Percentiles rank a stretch among this genome's conserved stretches.
Conservation (phyloP, 2,888 invertebrate species). For the Lasiommata megera region DNA sequence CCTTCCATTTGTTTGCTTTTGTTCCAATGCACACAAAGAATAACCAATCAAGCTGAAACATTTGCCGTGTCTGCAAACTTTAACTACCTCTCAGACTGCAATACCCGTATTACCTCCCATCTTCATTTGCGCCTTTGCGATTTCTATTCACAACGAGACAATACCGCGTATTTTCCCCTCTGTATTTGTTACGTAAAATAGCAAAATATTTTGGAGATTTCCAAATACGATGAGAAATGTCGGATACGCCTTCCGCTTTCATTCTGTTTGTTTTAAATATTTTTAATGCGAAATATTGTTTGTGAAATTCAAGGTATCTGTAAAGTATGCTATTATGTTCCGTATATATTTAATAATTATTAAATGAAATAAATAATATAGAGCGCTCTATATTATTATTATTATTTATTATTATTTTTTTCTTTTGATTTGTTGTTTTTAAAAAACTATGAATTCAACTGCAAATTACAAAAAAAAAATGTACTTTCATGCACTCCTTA, state of each 20-base stretch:
- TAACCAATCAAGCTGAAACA: constrained; percentile 28
- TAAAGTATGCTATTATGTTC: too few relatives aligned
- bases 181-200: constrained; percentile 14
- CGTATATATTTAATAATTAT: too few relatives aligned
- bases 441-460: too few relatives aligned
- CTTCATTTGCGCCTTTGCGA: constrained; percentile 25
- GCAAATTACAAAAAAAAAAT: too few relatives aligned
- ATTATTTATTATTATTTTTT: too few relatives aligned
- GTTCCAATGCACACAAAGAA: constrained; percentile 14
- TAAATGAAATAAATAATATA: too few relatives aligned
- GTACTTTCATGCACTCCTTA: too few relatives aligned
- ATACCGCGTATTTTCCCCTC: constrained; percentile 11
- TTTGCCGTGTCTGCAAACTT: constrained; percentile 17
- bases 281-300: background rate
- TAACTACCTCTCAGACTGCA: constrained; percentile 15
- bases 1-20: background rate
- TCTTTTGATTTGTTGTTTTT: too few relatives aligned
- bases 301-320: too few relatives aligned
- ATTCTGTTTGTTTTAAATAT: background rate
- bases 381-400: too few relatives aligned
- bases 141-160: constrained; percentile 26
- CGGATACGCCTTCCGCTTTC: constrained; percentile 1
- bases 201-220: constrained; percentile 13
- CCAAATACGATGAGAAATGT: constrained; percentile 11
- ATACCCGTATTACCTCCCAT: constrained; percentile 21